phyloP scores from a whole-genome alignment of 2,888 invertebrate species.

The Venusia cambrica region DNA sequence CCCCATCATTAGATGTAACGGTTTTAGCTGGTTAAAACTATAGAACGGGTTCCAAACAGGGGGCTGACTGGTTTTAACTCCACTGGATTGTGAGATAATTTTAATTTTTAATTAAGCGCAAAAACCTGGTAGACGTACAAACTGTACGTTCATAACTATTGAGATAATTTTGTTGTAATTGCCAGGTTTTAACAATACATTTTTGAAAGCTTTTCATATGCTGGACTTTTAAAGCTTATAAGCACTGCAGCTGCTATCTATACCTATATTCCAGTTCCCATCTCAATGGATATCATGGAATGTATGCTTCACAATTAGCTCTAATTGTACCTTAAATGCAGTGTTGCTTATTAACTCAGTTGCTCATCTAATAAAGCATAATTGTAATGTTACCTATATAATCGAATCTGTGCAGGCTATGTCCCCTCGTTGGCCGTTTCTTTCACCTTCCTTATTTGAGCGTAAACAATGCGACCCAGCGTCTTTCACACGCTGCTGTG shows the following conservation, averaged over 20 bases:
- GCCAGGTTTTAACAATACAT: too few relatives aligned
- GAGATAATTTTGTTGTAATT: too few relatives aligned
- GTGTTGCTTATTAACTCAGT: too few relatives aligned
- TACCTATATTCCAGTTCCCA: too few relatives aligned
- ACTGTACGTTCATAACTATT: too few relatives aligned
- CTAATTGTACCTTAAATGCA: too few relatives aligned
- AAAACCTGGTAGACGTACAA: conserved; percentile 36
- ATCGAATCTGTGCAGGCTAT: conserved; percentile 58
- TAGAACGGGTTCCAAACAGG: conserved; percentile 73
- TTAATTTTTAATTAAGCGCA: conserved; percentile 63
- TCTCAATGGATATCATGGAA: too few relatives aligned
- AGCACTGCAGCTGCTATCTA: too few relatives aligned
- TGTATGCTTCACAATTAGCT: too few relatives aligned
- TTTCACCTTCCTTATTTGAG: conserved; percentile 76
- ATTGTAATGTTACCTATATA: conserved; percentile 64
- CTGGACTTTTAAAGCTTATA: too few relatives aligned
- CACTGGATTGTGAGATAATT: conserved; percentile 69
- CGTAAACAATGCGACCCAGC: conserved; percentile 75
- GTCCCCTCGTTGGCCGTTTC: conserved; percentile 58
- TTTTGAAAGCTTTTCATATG: too few relatives aligned
- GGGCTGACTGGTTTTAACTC: conserved; percentile 67
- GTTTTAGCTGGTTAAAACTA: conserved; percentile 80
- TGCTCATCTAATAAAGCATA: conserved; percentile 58
- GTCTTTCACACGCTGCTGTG: conserved; percentile 78
- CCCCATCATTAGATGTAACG: conserved; percentile 81